Base-by-base conservation (phyloP, 2,888 invertebrate genomes). In the Oligia latruncula region DNA sequence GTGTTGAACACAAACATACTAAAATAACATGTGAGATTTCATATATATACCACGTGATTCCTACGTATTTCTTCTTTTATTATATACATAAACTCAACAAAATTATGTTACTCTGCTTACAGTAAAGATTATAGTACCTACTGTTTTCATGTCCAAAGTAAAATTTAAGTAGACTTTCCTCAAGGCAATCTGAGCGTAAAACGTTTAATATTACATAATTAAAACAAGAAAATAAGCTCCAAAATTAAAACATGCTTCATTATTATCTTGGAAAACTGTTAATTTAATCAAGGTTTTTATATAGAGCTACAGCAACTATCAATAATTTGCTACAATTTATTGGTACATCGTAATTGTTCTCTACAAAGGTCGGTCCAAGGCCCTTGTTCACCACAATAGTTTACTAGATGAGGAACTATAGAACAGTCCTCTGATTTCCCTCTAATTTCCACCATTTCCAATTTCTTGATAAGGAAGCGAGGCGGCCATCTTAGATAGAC, bases 361-460 rank as follows among this genome's bases (percentile, higher is more conserved):
- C 17, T 29, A 29, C 13, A 35, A 66, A 58, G 49, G n/a, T 29
- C 17, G 52, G 40, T 76, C 17, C 4, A 64, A 76, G 29, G n/a
- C 29, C 11, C 6, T 15, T 52, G 11, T n/a, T 58, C 8, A 0
- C 78, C 83, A 23, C 83, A 83, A 60, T 66, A n/a, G 43, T 81
- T 52, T 29, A 52, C 52, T 70, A 35, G 65, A 83, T 70, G 49
- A 70, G 43, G 65, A 70, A 71, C 60, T 81, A 77, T 65, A 70
- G 78, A 77, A 71, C 85, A 82, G 87, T 91, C 83, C 90, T 89
- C 89, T 82, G 89, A 91, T 93, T 91, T 83, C 89, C 89, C 90
- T 91, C 87, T 90, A 92, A 93, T 93, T 92, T 91, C 90, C 85
- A 91, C 83, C 84, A 81, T 81, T 83, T 78, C 87, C 88, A 91